These are phyloP conservation scores for Acrocyrtus sp. DNA, from an alignment of 2,888 invertebrate species.

Conservation along the genomic window DNA sequence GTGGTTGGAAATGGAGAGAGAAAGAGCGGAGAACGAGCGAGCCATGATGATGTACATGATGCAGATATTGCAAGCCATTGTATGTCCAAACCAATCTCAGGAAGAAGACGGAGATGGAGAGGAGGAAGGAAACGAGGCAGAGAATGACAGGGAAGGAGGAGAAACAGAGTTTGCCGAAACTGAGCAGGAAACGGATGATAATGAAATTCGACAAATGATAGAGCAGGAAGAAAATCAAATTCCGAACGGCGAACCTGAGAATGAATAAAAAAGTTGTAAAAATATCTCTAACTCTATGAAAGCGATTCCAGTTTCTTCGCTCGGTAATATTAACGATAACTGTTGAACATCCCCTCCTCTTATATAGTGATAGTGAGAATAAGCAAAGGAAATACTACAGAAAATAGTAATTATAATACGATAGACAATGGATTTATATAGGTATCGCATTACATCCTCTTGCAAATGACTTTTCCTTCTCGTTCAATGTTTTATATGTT, in stretches of 20 bases:
- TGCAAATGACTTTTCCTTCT: too few relatives aligned
- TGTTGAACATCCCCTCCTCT: too few relatives aligned
- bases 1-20: constrained; percentile 62
- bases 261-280: constrained; percentile 31
- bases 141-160: constrained; percentile 38
- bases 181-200: constrained; percentile 52
- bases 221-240: constrained; percentile 49
- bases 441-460: too few relatives aligned
- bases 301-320: not conserved
- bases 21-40: constrained; percentile 62
- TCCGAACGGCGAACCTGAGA: constrained; percentile 45
- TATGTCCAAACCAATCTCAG: constrained; percentile 57
- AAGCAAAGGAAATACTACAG: too few relatives aligned
- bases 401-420: too few relatives aligned
- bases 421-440: too few relatives aligned
- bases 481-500: too few relatives aligned
- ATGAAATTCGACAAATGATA: constrained; percentile 56
- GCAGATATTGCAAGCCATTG: constrained; percentile 63
- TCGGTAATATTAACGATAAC: not conserved
- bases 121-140: constrained; percentile 34
- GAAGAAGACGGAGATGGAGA: constrained; percentile 52
- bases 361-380: too few relatives aligned
- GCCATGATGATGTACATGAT: constrained; percentile 63
- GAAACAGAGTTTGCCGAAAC: constrained; percentile 48
- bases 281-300: not conserved